Evolutionary conservation across 2,113 vertebrate species (phyloP), one percentile per base, ranked within the genome.

Genomic region (Neofelis nebulosa): DNA sequence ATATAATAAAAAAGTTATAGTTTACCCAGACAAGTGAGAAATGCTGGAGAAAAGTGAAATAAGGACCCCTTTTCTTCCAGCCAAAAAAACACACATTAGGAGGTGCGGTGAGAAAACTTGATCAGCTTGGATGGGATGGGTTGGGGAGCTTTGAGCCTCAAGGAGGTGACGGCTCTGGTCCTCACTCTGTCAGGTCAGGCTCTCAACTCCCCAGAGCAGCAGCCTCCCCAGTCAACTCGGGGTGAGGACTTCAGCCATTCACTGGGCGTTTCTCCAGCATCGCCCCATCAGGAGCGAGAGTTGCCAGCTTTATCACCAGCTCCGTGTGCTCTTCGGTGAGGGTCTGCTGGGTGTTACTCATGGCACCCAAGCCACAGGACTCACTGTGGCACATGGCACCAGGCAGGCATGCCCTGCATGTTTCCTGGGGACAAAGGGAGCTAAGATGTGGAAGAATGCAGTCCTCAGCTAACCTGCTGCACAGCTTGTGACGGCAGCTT

Each of bases 341-440:
- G 69, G 25, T 31, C 45, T 29, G 52, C 45, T 33, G 18, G 29
- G 13, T 23, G 57, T 18, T 69, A 48, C 3, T 5, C 33, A 33
- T 33, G 45, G 63, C 2, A 1, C 31, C 16, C 9, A 29, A 5
- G 63, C 63, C 63, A 65, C 12, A 29, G 92, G 29, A 4, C 36
- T 71, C 55, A 61, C 83, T 31, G 10, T 21, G 36, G 61, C 13
- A 23, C 16, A 25, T 11, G 27, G 57, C 19, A 27, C 41, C 23
- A 4, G 31, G 50, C 0, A 21, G 71, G 25, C 9, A n/a, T 4
- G 4, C n/a, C 4, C 6, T 9, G 19, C 61, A 12, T 31, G 50
- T 55, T 57, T 27, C n/a, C 13, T 84, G 45, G 71, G 61, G 36
- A 14, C n/a, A 7, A 11, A 31, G 45, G 57, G 8, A 7, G 41